Conservation (phyloP, 2,888 invertebrate genomes). For the Acleris laterana region DNA sequence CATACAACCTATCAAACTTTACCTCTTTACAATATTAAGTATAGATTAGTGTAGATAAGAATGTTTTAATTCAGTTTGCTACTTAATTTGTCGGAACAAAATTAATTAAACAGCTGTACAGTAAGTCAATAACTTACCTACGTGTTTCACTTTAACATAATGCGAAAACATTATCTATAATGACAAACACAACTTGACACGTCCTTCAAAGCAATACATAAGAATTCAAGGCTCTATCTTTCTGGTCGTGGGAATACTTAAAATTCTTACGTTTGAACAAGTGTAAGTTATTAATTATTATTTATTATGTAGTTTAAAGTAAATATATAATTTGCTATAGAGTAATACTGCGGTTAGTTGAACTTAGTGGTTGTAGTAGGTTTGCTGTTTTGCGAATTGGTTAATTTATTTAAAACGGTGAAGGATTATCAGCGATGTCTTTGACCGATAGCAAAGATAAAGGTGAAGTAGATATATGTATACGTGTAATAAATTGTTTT, state of each 20-base stretch:
- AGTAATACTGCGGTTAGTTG: constrained; percentile 9
- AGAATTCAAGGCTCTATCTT: background rate
- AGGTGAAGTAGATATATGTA: too few species aligned
- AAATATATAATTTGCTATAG: constrained; percentile 3
- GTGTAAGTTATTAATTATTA: constrained; percentile 11
- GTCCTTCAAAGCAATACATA: background rate
- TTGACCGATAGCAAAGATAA: too few species aligned
- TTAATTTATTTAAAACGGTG: background rate
- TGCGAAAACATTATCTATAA: constrained; percentile 14
- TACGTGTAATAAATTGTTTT: too few species aligned
- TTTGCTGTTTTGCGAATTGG: background rate
- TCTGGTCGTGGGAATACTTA: background rate
- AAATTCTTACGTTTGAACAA: constrained; percentile 13
- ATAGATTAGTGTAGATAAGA: too few species aligned
- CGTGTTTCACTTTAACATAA: constrained; percentile 1
- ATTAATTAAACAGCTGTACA: background rate
- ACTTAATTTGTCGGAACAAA: too few species aligned
- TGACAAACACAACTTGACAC: constrained; percentile 6
- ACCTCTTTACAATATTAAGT: too few species aligned
- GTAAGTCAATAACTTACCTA: constrained; percentile 8
- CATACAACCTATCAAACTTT: too few species aligned
- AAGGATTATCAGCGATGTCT: background rate
- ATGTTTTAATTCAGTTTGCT: too few species aligned
- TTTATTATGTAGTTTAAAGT: constrained; percentile 1
- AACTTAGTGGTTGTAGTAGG: background rate